Conservation (phyloP, 2,797 vertebrate species). For the Chloroceryle amazona region DNA sequence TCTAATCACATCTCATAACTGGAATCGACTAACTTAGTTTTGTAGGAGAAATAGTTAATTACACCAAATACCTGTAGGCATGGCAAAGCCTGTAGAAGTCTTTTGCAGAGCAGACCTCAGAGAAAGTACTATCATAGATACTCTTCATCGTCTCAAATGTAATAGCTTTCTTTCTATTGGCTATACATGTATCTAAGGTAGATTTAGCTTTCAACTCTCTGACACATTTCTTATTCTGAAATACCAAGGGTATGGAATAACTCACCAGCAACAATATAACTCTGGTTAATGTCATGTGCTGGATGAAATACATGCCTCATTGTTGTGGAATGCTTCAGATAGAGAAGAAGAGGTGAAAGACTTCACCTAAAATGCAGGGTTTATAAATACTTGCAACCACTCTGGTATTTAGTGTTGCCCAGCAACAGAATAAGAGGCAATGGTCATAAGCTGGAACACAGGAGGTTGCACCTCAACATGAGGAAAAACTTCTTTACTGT, state of each 20-base stretch:
- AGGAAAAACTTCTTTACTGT: neutral
- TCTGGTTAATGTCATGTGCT: neutral
- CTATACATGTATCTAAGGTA: neutral
- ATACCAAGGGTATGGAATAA: neutral
- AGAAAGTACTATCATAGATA: neutral
- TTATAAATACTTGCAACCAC: neutral
- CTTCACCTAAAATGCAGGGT: neutral
- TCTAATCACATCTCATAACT: neutral
- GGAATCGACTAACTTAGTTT: neutral
- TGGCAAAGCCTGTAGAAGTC: neutral
- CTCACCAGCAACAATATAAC: neutral
- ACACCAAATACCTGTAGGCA: neutral
- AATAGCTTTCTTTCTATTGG: neutral
- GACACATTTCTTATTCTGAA: neutral
- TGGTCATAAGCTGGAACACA: neutral
- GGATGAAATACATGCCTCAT: neutral
- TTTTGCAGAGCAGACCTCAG: neutral
- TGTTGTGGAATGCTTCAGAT: neutral
- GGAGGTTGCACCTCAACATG: neutral
- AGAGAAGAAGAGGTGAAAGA: neutral
- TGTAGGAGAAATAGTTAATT: neutral
- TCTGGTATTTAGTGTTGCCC: neutral
- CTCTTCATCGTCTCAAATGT: neutral
- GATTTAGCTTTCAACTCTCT: neutral
- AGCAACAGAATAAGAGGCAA: neutral